phyloP scores from a whole-genome alignment of 2,888 invertebrate genomes.

The Icerya purchasi region DNA sequence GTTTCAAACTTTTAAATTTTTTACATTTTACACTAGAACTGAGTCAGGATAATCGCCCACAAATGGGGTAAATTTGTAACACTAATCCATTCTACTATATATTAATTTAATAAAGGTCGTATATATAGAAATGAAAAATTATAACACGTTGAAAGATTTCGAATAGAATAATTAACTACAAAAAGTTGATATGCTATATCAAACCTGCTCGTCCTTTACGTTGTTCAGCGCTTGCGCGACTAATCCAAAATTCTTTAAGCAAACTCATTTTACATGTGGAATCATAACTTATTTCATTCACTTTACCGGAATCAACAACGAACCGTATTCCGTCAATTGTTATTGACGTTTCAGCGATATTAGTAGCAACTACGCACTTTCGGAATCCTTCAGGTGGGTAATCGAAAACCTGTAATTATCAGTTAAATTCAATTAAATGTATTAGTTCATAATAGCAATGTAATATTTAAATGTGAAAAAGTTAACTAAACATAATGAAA shows the following conservation, averaged over 20 bases:
- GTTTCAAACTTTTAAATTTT: no score
- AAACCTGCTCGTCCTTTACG: constrained; percentile 74
- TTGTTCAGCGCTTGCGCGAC: constrained; percentile 93
- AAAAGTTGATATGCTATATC: no score
- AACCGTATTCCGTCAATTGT: constrained; percentile 96
- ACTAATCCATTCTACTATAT: no score
- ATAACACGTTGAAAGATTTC: no score
- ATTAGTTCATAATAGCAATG: not conserved
- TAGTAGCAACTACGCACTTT: constrained; percentile 93
- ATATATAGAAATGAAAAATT: no score
- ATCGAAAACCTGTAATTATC: constrained; percentile 54
- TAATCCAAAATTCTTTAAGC: constrained; percentile 86
- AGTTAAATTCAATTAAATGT: not conserved
- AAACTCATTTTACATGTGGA: constrained; percentile 71
- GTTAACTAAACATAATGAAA: no score
- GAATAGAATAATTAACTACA: no score
- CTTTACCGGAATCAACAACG: constrained; percentile 88
- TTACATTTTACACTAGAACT: no score
- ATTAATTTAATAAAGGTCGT: no score
- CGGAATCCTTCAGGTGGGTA: constrained; percentile 82
- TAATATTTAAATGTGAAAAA: not conserved
- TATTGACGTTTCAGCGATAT: constrained; percentile 95
- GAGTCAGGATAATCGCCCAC: no score
- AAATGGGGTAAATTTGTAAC: no score
- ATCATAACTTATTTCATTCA: constrained; percentile 92